phyloP scores from a whole-genome alignment of 2,888 invertebrate genomes.

The Diploptera punctata region DNA sequence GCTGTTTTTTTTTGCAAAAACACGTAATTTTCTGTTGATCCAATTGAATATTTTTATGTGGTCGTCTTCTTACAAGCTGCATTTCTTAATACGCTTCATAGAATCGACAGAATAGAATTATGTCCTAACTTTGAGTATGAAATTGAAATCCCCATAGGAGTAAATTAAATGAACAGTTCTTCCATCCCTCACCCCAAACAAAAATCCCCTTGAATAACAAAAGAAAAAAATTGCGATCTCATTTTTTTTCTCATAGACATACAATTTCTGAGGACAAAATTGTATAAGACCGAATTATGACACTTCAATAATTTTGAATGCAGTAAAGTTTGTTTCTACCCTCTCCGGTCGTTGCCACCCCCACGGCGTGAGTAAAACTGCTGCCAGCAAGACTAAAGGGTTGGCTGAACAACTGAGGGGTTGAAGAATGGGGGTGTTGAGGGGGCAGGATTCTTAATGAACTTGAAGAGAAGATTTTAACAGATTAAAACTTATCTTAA shows the following conservation, averaged over 20 bases:
- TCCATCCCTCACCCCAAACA: neutral
- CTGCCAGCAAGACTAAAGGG: constrained; percentile 21
- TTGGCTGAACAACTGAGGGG: constrained; percentile 21
- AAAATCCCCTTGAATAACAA: constrained; percentile 35
- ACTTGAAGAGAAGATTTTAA: constrained; percentile 27
- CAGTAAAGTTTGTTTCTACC: constrained; percentile 33
- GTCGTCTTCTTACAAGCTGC: neutral
- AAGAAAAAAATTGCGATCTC: constrained; percentile 29
- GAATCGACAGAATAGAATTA: constrained; percentile 30
- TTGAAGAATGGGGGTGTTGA: neutral
- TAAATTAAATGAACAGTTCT: constrained; percentile 35
- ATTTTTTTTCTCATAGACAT: constrained; percentile 25
- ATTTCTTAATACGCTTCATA: constrained; percentile 10
- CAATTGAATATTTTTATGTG: neutral
- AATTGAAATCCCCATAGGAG: constrained; percentile 33
- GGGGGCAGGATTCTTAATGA: constrained; percentile 22
- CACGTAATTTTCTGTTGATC: neutral
- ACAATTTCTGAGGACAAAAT: constrained; percentile 31
- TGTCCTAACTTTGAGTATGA: constrained; percentile 27
- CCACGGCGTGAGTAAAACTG: constrained; percentile 10
- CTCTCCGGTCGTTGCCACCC: neutral
- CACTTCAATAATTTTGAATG: constrained; percentile 30
- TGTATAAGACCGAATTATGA: constrained; percentile 32
- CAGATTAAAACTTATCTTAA: constrained; percentile 27
- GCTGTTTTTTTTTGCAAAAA: no score